Conservation (phyloP, 2,888 invertebrate species). For the Hypselothyrea guttata region DNA sequence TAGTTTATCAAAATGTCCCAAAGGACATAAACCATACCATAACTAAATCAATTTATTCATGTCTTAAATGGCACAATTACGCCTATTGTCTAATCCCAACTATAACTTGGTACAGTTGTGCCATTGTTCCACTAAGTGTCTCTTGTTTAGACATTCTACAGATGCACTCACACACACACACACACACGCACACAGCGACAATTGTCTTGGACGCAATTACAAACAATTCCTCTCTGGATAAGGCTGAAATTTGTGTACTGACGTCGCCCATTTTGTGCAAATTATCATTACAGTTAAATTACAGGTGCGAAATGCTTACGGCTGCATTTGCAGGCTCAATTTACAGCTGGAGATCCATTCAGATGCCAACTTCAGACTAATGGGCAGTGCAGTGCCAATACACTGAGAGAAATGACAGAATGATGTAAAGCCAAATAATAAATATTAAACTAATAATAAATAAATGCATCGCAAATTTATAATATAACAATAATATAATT, state of each 20-base stretch:
- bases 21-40: no score
- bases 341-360: slow-evolving; percentile 18
- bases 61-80: slow-evolving; percentile 32
- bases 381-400: slow-evolving; percentile 21
- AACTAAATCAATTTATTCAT: slow-evolving; percentile 20
- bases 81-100: slow-evolving; percentile 12
- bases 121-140: no score
- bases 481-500: no score
- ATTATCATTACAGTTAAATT: slow-evolving; percentile 54
- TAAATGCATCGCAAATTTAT: no score
- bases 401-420: no score
- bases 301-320: slow-evolving; percentile 70
- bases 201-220: slow-evolving; percentile 19
- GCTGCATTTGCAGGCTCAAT: slow-evolving; percentile 49
- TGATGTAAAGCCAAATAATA: no score
- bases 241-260: not conserved
- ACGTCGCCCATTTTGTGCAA: slow-evolving; percentile 25
- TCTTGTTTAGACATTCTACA: slow-evolving; percentile 15
- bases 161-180: no score
- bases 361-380: slow-evolving; percentile 30
- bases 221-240: not conserved
- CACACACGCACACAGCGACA: not conserved
- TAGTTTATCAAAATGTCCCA: no score
- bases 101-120: not conserved
- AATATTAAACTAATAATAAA: no score